Conservation (phyloP, 2,113 vertebrate species). For the Aramus guarauna region DNA sequence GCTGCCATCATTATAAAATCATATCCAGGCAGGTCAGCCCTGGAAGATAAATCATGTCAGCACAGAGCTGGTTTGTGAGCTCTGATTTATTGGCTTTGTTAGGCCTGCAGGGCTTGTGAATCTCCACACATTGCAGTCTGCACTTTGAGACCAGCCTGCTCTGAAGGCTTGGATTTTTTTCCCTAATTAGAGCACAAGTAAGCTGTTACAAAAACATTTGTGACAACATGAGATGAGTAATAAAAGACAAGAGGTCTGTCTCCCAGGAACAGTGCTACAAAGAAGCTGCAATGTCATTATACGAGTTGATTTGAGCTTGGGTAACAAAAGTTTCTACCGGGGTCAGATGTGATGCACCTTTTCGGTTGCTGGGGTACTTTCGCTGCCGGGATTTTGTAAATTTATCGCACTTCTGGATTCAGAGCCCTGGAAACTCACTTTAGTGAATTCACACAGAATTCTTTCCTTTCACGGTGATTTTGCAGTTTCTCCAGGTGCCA, state of each 20-base stretch:
- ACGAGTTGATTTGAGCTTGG: not conserved
- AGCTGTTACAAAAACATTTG: not conserved
- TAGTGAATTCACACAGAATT: not conserved
- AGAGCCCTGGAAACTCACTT: not conserved
- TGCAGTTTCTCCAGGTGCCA: not conserved
- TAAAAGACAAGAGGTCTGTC: not conserved
- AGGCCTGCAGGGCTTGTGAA: not conserved
- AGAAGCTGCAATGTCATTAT: not conserved
- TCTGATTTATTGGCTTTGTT: constrained; percentile 31
- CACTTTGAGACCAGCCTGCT: not conserved
- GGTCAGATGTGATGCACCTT: not conserved
- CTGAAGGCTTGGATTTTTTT: not conserved
- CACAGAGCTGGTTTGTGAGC: not conserved
- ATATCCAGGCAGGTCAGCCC: not conserved
- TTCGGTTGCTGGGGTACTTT: not conserved
- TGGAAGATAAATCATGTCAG: constrained; percentile 29
- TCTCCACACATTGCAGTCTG: not conserved
- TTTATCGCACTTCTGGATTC: not conserved
- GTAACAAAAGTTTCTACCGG: not conserved
- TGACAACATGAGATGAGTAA: not conserved
- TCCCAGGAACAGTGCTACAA: not conserved
- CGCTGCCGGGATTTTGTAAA: not conserved
- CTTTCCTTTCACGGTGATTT: not conserved
- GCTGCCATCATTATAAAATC: constrained; percentile 21
- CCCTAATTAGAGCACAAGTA: not conserved